Evolutionary conservation across 53 echinoderm and acorn worm genomes (phyloP), one percentile per base, ranked within the genome.

Genomic region (Patiria pectinifera): DNA sequence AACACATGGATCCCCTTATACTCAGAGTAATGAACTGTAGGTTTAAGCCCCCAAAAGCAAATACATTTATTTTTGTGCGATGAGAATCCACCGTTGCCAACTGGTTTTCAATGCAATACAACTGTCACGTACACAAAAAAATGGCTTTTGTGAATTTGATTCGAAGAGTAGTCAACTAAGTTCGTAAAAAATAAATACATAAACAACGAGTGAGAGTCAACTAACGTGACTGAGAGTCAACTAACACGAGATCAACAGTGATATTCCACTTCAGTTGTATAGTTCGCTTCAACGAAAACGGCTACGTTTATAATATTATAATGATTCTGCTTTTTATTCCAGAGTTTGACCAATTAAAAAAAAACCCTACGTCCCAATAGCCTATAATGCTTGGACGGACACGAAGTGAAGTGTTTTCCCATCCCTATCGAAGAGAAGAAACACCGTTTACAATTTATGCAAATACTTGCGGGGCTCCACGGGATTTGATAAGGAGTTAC

Each of bases 381-480:
- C 69, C 16, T 69, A 21, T 69, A 21, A 18, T 15, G 69, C 16
- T 69, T 69, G 69, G 21, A 10, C 74, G 24, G 74, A 24, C 22
- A n/a, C 15, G 74, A 24, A 22, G 24, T 74, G 19, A 74, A 18
- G 5, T 24, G 22, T 23, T 74, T 74, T n/a, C 24, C 10, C 22
- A 10, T 74, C 24, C 74, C 19, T n/a, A 4, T 74, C 22, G 6
- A 74, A 3, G 22, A 23, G 22, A 74, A 21, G 74, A 74, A 24
- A 74, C 24, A 74, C 11, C 46, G 45, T 45, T 48, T 79, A 48
- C 11, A 45, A 79, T 79, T 18, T 45, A 79, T 79, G 80, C 80
- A 79, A 79, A 79, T 79, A 79, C 80, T 79, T 79, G 80, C 80
- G 46, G 15, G 46, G 80, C 45, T 11, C 48, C 2, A 45, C 80